Evolutionary conservation across 2,113 vertebrate species (phyloP).

Genomic region (Anguilla japonica): DNA sequence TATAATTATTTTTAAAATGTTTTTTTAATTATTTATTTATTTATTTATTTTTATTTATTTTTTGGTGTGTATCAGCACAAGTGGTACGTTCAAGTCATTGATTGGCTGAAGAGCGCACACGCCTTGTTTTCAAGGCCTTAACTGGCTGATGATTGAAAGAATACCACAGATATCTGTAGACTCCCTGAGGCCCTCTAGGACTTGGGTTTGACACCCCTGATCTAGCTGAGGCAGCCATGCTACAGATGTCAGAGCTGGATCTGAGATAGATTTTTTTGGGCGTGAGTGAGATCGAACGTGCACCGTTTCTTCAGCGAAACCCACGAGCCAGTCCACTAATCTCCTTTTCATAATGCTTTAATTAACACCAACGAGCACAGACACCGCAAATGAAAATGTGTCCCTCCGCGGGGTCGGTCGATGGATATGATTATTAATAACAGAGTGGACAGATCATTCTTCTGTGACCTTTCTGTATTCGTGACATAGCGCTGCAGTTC

Average conservation of each 20-base stretch:
- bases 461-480: slow-evolving; percentile 65
- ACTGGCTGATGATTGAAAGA: no score
- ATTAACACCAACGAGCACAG: slow-evolving; percentile 21
- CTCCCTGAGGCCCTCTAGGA: no score
- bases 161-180: no score
- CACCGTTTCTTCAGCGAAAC: slow-evolving; percentile 11
- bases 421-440: slow-evolving; percentile 37
- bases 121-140: no score
- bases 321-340: neutral
- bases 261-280: neutral
- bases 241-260: neutral
- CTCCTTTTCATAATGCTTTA: slow-evolving; percentile 6
- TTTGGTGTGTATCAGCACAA: no score
- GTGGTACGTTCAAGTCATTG: no score
- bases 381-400: neutral
- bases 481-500: slow-evolving; percentile 56
- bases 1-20: no score
- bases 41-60: no score
- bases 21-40: no score
- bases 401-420: slow-evolving; percentile 22
- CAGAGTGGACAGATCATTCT: slow-evolving; percentile 50
- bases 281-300: neutral
- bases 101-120: no score
- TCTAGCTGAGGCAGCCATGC: no score
- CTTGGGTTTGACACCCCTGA: no score